These are phyloP conservation scores for Punctoribates punctum DNA, from an alignment of 2,888 invertebrate genomes.

Conservation along the genomic window DNA sequence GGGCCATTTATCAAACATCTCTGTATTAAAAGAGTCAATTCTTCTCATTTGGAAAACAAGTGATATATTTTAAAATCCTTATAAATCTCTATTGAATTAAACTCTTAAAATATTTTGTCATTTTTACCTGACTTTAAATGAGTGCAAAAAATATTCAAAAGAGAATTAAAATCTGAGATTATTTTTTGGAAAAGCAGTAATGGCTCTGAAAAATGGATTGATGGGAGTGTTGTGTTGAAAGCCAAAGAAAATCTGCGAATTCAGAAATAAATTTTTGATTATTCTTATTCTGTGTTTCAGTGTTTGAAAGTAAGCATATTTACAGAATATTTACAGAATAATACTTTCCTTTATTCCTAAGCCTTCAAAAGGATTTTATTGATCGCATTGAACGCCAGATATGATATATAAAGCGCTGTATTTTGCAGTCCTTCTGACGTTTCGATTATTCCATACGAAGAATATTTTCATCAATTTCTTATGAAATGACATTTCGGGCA, in stretches of 20 bases:
- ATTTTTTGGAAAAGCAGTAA: no score
- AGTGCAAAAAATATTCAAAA: no score
- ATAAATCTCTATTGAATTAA: no score
- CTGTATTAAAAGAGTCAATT: no score
- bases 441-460: constrained; percentile 13
- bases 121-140: no score
- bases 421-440: constrained; percentile 4
- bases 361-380: constrained; percentile 17
- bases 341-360: not conserved
- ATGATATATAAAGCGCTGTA: constrained; percentile 17
- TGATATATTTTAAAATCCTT: no score
- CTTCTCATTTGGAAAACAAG: no score
- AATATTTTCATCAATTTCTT: not conserved
- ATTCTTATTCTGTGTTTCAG: not conserved
- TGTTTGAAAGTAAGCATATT: constrained; percentile 13
- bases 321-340: not conserved
- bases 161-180: no score
- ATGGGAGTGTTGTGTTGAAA: no score
- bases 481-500: not conserved
- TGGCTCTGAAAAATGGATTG: no score
- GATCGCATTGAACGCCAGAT: constrained; percentile 27
- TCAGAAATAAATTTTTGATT: constrained; percentile 4
- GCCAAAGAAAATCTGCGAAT: not conserved
- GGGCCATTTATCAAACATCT: no score
- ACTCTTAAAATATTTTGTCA: no score